Evolutionary conservation across 2,888 invertebrate species (phyloP).

Genomic region (Drosophila leonis): DNA sequence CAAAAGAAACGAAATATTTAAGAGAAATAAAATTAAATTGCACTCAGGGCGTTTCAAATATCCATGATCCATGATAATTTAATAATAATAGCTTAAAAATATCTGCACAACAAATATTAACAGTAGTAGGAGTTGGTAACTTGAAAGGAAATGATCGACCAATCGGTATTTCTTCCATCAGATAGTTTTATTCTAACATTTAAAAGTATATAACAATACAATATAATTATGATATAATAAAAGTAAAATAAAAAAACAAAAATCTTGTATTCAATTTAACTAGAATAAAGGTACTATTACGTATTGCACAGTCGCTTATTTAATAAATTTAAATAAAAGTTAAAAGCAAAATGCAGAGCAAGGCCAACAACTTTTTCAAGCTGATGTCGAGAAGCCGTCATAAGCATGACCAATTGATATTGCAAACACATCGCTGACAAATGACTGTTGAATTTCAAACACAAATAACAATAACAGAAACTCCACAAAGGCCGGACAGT

Average conservation of each 20-base stretch:
- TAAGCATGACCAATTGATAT: constrained; percentile 50
- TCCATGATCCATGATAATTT: constrained; percentile 33
- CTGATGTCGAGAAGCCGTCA: constrained; percentile 39
- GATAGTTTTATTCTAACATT: not conserved
- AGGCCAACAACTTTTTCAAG: constrained; percentile 64
- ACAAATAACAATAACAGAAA: constrained; percentile 40
- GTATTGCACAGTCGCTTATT: constrained; percentile 12
- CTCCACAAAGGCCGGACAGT: constrained; percentile 44
- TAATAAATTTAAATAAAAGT: constrained; percentile 31
- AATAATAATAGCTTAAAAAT: constrained; percentile 30
- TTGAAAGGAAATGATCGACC: not conserved
- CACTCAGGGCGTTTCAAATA: constrained; percentile 24
- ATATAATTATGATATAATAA: not conserved
- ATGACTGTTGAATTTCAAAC: constrained; percentile 53
- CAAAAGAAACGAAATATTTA: not conserved
- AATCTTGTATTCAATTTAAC: not conserved
- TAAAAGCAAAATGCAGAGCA: constrained; percentile 54
- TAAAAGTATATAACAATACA: no score
- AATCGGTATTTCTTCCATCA: not conserved
- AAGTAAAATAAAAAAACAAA: no score
- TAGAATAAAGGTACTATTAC: constrained; percentile 6
- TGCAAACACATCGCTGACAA: constrained; percentile 37
- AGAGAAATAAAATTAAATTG: not conserved
- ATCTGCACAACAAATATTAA: not conserved
- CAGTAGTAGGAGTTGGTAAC: not conserved